phyloP scores from a whole-genome alignment of 2,888 invertebrate genomes.

The Arctia plantaginis region DNA sequence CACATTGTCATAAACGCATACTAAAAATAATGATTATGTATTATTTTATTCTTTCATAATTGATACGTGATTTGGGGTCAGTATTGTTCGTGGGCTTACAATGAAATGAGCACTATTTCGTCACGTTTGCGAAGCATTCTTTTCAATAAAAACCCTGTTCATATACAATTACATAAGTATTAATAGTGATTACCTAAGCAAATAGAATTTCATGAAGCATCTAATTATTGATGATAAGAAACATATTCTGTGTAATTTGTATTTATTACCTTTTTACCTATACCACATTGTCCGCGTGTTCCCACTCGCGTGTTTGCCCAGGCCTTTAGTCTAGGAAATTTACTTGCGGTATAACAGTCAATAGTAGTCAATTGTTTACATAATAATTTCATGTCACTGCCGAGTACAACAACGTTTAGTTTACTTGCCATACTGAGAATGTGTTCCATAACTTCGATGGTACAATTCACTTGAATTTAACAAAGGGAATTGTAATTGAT shows the following conservation, averaged over 20 bases:
- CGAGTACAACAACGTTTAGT: neutral
- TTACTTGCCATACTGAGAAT: neutral
- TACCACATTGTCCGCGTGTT: no score
- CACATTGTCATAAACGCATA: neutral
- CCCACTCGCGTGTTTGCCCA: neutral
- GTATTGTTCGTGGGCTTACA: conserved; percentile 34
- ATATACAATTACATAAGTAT: conserved; percentile 28
- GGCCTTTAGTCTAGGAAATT: neutral
- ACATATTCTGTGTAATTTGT: neutral
- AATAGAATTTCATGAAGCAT: neutral
- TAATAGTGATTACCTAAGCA: neutral
- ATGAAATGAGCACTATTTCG: conserved; percentile 37
- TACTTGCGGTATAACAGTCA: neutral
- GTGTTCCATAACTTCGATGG: neutral
- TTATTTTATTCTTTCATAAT: conserved; percentile 41
- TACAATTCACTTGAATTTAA: neutral
- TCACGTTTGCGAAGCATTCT: conserved; percentile 42
- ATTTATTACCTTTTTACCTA: neutral
- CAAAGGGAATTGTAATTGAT: neutral
- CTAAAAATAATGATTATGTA: conserved; percentile 8
- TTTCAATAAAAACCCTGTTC: conserved; percentile 27
- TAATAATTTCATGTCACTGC: neutral
- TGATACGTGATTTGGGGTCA: conserved; percentile 44
- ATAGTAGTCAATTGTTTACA: neutral
- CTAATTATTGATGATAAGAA: neutral